These are phyloP conservation scores for Callosobruchus maculatus DNA, from an alignment of 2,888 invertebrate species.

Conservation along the genomic window DNA sequence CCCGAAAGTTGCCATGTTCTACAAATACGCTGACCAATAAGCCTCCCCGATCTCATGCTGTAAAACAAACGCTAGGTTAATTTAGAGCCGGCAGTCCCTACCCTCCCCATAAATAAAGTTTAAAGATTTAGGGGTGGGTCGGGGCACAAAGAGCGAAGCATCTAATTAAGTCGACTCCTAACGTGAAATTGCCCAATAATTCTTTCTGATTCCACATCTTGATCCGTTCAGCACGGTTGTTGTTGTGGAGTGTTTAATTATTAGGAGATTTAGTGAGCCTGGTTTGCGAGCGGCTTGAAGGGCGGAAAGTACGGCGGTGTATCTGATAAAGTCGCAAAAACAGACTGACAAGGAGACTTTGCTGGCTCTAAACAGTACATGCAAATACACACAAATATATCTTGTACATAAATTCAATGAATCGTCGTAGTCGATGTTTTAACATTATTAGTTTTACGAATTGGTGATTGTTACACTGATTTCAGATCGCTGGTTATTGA, in stretches of 20 bases:
- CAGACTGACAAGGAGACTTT: too few relatives aligned
- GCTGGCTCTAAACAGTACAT: too few relatives aligned
- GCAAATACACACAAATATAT: too few relatives aligned
- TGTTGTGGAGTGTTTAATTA: conserved; percentile 23
- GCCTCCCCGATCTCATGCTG: neutral
- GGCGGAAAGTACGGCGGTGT: neutral
- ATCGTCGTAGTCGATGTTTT: too few relatives aligned
- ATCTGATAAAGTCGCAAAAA: neutral
- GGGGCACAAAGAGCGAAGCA: conserved; percentile 22
- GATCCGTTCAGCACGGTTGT: conserved; percentile 15
- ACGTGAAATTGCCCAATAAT: conserved; percentile 27
- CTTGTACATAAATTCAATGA: too few relatives aligned
- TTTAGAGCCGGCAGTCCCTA: neutral
- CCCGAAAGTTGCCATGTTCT: neutral
- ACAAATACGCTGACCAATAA: neutral
- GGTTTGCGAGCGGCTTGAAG: conserved; percentile 25
- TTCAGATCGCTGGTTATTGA: too few relatives aligned
- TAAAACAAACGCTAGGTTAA: neutral
- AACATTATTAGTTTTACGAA: too few relatives aligned
- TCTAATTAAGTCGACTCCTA: conserved; percentile 27
- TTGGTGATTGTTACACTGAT: too few relatives aligned
- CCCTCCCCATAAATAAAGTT: conserved; percentile 17
- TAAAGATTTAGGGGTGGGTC: conserved; percentile 15
- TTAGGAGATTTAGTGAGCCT: conserved; percentile 26
- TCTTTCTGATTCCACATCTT: conserved; percentile 25